phyloP scores from a whole-genome alignment of 2,113 vertebrate species.

The Electrona antarctica region DNA sequence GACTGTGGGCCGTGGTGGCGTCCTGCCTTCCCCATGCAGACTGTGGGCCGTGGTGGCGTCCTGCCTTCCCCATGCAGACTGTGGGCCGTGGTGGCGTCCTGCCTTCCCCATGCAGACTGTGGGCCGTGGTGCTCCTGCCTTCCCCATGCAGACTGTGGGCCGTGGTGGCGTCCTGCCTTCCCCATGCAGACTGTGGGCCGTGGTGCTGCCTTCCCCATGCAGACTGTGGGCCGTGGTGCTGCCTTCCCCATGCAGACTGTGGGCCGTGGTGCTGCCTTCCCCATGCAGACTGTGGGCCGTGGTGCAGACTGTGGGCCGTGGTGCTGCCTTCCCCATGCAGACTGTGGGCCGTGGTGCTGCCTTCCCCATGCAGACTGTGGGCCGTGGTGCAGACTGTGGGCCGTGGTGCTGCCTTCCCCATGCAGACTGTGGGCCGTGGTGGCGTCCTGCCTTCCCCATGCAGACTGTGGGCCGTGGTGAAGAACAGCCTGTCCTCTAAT shows the following conservation, averaged over 20 bases:
- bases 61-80: conserved; percentile 1
- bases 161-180: not conserved
- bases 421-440: not conserved
- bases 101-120: no score
- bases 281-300: not conserved
- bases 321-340: not conserved
- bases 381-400: no score
- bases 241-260: conserved; percentile 1
- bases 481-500: conserved; percentile 57
- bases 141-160: not conserved
- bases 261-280: not conserved
- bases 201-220: not conserved
- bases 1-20: not conserved
- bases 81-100: not conserved
- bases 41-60: not conserved
- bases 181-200: no score
- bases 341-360: not conserved
- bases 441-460: no score
- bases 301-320: no score
- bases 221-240: not conserved
- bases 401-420: not conserved
- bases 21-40: not conserved
- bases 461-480: no score
- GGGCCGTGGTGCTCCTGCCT: not conserved
- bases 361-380: not conserved